phyloP scores from a whole-genome alignment of 2,888 invertebrate genomes.

The Leucophora obtusa region DNA sequence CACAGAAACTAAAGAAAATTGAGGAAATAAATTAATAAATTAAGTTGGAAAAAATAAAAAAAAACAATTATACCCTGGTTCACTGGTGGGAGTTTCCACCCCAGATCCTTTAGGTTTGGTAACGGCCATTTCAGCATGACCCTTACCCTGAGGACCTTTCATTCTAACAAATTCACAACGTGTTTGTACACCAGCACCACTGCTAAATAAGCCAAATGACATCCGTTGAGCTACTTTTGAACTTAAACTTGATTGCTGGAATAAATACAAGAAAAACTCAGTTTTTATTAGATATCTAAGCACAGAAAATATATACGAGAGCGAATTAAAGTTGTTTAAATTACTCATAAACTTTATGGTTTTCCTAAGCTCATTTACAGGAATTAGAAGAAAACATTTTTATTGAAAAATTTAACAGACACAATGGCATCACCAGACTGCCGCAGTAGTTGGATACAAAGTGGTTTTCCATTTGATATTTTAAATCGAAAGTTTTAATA shows the following conservation, averaged over 20 bases:
- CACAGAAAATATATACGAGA: too few relatives aligned
- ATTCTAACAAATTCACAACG: constrained; percentile 98
- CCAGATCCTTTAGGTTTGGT: constrained; percentile 95
- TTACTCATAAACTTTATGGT: too few relatives aligned
- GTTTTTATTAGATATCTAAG: too few relatives aligned
- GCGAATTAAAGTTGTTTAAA: too few relatives aligned
- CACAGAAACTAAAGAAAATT: constrained; percentile 80
- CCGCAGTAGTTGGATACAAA: too few relatives aligned
- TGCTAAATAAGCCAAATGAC: constrained; percentile 93
- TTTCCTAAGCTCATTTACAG: too few relatives aligned
- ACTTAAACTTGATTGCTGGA: constrained; percentile 91
- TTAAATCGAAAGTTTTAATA: too few relatives aligned
- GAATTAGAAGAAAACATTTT: too few relatives aligned
- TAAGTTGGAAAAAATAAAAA: background rate
- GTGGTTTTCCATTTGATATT: too few relatives aligned
- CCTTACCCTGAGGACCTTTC: constrained; percentile 98
- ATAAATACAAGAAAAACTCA: background rate
- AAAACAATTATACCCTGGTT: constrained; percentile 86
- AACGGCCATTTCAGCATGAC: constrained; percentile 98
- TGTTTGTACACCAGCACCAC: constrained; percentile 84
- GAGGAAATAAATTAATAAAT: background rate
- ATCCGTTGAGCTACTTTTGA: constrained; percentile 97
- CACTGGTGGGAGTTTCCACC: constrained; percentile 95
- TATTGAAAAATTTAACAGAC: too few relatives aligned
- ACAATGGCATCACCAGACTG: too few relatives aligned